Evolutionary conservation across 2,797 vertebrate species (phyloP), one percentile per base, ranked within the genome.

Genomic region (Megaceryle alcyon): DNA sequence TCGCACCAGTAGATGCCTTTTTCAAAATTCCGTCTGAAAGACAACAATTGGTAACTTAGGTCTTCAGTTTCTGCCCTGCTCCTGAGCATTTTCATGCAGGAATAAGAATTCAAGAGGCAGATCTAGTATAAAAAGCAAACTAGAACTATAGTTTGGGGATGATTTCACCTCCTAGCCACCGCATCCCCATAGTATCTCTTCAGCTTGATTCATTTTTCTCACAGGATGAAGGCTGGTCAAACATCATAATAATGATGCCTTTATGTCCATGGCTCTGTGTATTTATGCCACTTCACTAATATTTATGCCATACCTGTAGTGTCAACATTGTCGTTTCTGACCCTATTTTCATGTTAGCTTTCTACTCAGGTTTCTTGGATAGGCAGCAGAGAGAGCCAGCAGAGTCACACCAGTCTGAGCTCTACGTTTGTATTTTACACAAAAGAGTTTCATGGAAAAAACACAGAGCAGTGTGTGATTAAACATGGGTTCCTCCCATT

Each of bases 131-230:
- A 35, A 78, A 75, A 82, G 3, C 14, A 82, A 86, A 33, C 7
- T 5, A 31, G 7, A 1, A 0, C 39, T 39, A 2, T 51, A 43
- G 29, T 21, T 35, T 35, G n/a, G 63, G 54, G 10, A 17, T 5
- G 2, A 7, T 76, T 81, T 89, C n/a, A 7, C 28, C 33, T 83
- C 37, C 29, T 61, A 59, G 29, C 7, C 4, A 48, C 17, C 14
- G 16, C 18, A 26, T n/a, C 10, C 25, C 25, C 11, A 7, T 7
- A 44, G 37, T 8, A 28, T 23, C 31, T 69, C 33, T 49, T 76
- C 41, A n/a, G 37, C n/a, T 75, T 44, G 18, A 31, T 57, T 66
- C 29, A 14, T 14, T 44, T 44, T 56, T 35, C 23, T 16, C 20
- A 49, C 25, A 57, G 28, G 28, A 46, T 28, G n/a, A 65, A 60